A percentile compares a stretch with the other conserved stretches of the same genome.
These are phyloP conservation scores for Callipepla squamata DNA, from an alignment of 2,113 vertebrate species.

Conservation along the genomic window DNA sequence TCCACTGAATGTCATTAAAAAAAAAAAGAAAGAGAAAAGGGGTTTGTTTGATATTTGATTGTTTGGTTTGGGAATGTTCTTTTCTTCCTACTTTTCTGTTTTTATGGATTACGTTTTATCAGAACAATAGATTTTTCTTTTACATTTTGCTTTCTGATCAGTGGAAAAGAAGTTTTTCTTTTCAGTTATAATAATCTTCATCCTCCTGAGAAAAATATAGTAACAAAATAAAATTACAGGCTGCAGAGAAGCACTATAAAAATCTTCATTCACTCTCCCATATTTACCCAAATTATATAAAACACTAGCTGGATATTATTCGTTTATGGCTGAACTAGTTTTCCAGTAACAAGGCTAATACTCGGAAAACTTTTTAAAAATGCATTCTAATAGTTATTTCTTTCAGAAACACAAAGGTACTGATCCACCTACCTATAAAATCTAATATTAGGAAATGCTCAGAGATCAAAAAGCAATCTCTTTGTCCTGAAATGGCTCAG, in stretches of 20 bases:
- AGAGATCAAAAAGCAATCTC: not conserved
- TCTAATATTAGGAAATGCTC: not conserved
- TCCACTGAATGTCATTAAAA: not conserved
- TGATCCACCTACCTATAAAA: slow-evolving; percentile 4
- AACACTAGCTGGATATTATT: not conserved
- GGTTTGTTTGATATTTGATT: not conserved
- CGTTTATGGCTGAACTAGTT: not conserved
- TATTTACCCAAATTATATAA: not conserved
- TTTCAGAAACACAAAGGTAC: slow-evolving; percentile 9
- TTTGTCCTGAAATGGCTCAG: slow-evolving; percentile 13
- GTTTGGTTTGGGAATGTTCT: not conserved
- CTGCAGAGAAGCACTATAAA: not conserved
- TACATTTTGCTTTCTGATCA: slow-evolving; percentile 15
- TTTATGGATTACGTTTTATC: slow-evolving; percentile 1
- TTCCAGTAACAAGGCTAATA: not conserved
- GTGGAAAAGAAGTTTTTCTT: not conserved
- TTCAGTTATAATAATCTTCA: not conserved
- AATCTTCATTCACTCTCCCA: not conserved
- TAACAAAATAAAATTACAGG: not conserved
- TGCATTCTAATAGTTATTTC: not conserved
- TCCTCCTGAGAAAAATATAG: not conserved
- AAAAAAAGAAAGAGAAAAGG: not conserved
- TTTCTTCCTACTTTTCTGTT: slow-evolving; percentile 7
- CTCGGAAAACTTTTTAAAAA: slow-evolving; percentile 27
- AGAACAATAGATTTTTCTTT: not conserved